Evolutionary conservation across 2,888 invertebrate species (phyloP).

Genomic region (Boloria euphrosyne): DNA sequence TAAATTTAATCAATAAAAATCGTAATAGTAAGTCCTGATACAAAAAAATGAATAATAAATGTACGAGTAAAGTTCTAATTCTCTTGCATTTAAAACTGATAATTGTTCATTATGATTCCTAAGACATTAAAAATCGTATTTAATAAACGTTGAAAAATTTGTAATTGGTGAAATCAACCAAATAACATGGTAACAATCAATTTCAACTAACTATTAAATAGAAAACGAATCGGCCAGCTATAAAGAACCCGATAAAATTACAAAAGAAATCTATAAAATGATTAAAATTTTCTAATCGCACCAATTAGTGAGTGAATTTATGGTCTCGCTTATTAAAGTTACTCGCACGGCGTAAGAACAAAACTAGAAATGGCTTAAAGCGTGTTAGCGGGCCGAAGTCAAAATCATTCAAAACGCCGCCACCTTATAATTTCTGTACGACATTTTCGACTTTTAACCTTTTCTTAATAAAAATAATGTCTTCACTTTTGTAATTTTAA

Average conservation of each 20-base stretch:
- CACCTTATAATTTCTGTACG: neutral
- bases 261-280: conserved; percentile 80
- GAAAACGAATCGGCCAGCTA: conserved; percentile 69
- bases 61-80: conserved; percentile 27
- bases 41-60: conserved; percentile 4
- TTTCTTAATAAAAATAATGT: neutral
- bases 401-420: conserved; percentile 1
- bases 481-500: too few relatives aligned
- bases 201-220: conserved; percentile 71
- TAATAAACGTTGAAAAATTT: conserved; percentile 50
- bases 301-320: conserved; percentile 76
- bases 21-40: conserved; percentile 10
- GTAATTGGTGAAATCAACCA: conserved; percentile 72
- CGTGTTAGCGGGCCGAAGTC: conserved; percentile 2
- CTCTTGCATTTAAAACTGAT: conserved; percentile 27
- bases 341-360: conserved; percentile 29
- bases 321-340: conserved; percentile 62
- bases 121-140: conserved; percentile 44
- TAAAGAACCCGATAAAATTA: conserved; percentile 77
- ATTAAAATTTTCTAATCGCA: conserved; percentile 76
- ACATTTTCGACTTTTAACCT: neutral
- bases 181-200: conserved; percentile 76
- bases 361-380: conserved; percentile 32
- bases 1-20: conserved; percentile 5
- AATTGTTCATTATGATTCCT: conserved; percentile 39